Evolutionary conservation across 2,113 vertebrate genomes (phyloP), one percentile per base, ranked within the genome.

Genomic region (Chamaetylas fuelleborni): DNA sequence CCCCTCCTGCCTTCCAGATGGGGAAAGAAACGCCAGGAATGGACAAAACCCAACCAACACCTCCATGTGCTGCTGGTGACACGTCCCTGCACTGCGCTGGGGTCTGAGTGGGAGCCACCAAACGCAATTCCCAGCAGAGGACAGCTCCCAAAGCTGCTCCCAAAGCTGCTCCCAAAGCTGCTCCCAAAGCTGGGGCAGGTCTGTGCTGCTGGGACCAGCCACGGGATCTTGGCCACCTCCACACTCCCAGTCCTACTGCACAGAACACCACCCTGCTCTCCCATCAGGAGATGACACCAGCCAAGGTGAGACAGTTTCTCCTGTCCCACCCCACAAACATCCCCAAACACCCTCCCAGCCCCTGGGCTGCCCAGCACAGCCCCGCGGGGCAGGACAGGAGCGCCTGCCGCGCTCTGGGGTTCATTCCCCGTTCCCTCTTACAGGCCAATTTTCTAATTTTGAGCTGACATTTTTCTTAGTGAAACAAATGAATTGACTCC

Each of bases 401-500:
- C 95, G 71, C 18, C 45, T 94, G 95, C 97, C 94, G 88, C 92
- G 45, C 12, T 0, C 4, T 6, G 33, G 19, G 73, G 79, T 70
- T 96, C 64, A 22, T 60, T 95, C 36, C 3, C 95, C 79, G 25
- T 86, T 94, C 87, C 33, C 96, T 43, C 66, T 93, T 91, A 81
- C 70, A 73, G 85, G 97, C 97, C 98, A 83, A 48, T 92, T 98
- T 97, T 98, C 97, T 98, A 97, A 98, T 98, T 98, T 98, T 94
- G 88, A 93, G 93, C 86, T 98, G 98, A 98, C 98, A 76, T 97
- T 98, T 98, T 97, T 90, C 96, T 98, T 73, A 96, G 97, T 96
- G 97, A 98, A 98, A 98, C 98, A 98, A 98, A 98, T 98, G 98
- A 98, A 98, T 96, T 97, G 97, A 96, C 96, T 97, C 97, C 96